Base-by-base conservation (phyloP, 2,888 invertebrate species). In the Eumacrocentrus americanus region DNA sequence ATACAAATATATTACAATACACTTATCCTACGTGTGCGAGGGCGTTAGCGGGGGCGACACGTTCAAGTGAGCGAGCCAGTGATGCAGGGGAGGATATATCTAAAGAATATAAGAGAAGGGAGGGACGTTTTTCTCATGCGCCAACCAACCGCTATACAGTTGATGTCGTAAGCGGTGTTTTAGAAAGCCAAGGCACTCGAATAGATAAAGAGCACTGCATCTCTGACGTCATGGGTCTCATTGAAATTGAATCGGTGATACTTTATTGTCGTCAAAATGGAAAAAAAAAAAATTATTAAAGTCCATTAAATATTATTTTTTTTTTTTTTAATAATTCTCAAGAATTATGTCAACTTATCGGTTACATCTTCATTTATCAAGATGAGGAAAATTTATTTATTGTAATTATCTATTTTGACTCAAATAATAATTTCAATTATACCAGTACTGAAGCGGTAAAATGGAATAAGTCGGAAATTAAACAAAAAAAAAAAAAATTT, bases 101-200 rank as follows among this genome's bases (percentile, higher is more conserved):
- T 22, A 25, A 46, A 25, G 23, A 4, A 6, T 47, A 14, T 34
- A 54, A 34, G 29, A 54, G 54, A 44, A 48, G 55, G 48, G 46
- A 56, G 53, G 53, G 47, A 47, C 35, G 38, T 56, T 56, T 47
- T 56, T 54, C 47, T 38, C 56, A 38, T 37, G 25, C 23, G 23
- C 46, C 25, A 44, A 44, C 20, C 37, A 22, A 12, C 22, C 25
- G 46, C 11, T 22, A 23, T 9, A n/a, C 18, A 42, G 42, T 42
- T 20, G 54, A 48, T 56, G 56, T 56, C 38, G 56, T 38, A 56
- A 56, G 38, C 47, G 38, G 23, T 29, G 38, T 56, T 56, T 56
- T 56, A 48, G 56, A 56, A 56, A 56, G 56, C 56, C 23, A 56
- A 47, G 47, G 47, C 14, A 48, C 48, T 56, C 48, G 35, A 56